phyloP scores from a whole-genome alignment of 1,140 invertebrate genomes.

The Drosophila repleta region DNA sequence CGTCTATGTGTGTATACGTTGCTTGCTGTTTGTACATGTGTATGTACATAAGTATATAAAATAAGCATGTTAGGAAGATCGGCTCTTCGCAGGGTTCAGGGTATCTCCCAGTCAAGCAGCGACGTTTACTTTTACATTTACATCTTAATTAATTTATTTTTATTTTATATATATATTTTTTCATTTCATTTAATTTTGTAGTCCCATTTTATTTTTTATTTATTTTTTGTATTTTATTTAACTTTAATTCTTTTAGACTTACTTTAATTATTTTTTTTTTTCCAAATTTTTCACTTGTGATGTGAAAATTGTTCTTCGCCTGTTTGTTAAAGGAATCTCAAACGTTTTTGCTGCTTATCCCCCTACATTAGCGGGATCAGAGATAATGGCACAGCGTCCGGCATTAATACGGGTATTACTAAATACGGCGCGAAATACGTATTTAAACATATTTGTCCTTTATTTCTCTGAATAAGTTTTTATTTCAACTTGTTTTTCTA shows the following conservation, averaged over 20 bases:
- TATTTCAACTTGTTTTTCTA: background rate
- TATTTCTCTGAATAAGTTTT: background rate
- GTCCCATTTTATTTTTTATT: too few relatives aligned
- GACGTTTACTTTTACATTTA: too few relatives aligned
- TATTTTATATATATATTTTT: too few relatives aligned
- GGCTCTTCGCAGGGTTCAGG: too few relatives aligned
- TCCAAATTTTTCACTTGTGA: background rate
- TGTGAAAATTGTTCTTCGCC: background rate
- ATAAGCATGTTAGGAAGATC: too few relatives aligned
- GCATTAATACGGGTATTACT: conserved; percentile 8
- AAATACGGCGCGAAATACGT: background rate
- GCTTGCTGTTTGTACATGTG: too few relatives aligned
- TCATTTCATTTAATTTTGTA: too few relatives aligned
- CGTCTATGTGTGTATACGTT: too few relatives aligned
- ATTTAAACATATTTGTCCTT: conserved; percentile 17
- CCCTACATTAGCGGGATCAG: conserved; percentile 28
- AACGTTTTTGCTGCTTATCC: conserved; percentile 1
- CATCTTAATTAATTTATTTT: too few relatives aligned
- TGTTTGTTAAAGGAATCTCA: background rate
- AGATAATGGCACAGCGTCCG: conserved; percentile 16
- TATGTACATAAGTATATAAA: too few relatives aligned
- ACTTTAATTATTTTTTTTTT: background rate
- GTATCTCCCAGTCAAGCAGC: too few relatives aligned
- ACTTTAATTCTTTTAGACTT: background rate
- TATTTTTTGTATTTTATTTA: too few relatives aligned